Evolutionary conservation across 2,113 vertebrate species (phyloP).

Genomic region (Daboia siamensis): DNA sequence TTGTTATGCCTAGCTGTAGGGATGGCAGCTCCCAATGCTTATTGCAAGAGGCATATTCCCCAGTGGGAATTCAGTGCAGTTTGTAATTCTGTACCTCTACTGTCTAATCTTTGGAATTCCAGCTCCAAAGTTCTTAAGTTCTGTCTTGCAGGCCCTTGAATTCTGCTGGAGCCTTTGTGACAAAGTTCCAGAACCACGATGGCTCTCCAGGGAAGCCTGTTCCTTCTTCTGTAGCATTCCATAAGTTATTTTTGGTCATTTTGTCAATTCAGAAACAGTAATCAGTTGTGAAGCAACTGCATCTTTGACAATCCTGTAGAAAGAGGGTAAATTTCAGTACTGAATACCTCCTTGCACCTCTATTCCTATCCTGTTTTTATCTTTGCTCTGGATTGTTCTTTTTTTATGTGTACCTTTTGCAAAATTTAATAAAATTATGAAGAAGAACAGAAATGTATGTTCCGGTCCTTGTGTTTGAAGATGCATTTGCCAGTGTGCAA

Average conservation of each 20-base stretch:
- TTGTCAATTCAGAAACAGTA: neutral
- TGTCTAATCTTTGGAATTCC: neutral
- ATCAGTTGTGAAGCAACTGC: neutral
- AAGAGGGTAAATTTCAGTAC: neutral
- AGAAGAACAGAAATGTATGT: neutral
- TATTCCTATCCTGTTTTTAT: neutral
- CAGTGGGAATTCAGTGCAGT: neutral
- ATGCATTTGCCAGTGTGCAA: neutral
- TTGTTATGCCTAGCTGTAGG: neutral
- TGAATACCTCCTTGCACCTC: no score
- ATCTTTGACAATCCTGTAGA: neutral
- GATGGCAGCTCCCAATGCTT: neutral
- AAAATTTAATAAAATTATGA: neutral
- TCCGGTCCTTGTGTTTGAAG: neutral
- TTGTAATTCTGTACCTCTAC: neutral
- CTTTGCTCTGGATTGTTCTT: neutral
- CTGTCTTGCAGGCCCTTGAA: neutral
- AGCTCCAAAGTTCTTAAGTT: neutral
- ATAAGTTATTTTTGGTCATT: neutral
- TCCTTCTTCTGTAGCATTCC: neutral
- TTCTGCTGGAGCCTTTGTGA: neutral
- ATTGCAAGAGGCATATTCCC: neutral
- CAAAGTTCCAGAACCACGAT: neutral
- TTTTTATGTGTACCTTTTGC: neutral
- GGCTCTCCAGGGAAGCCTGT: neutral